These are phyloP conservation scores for Anas bernieri DNA, from an alignment of 2,797 vertebrate genomes.

Conservation along the genomic window DNA sequence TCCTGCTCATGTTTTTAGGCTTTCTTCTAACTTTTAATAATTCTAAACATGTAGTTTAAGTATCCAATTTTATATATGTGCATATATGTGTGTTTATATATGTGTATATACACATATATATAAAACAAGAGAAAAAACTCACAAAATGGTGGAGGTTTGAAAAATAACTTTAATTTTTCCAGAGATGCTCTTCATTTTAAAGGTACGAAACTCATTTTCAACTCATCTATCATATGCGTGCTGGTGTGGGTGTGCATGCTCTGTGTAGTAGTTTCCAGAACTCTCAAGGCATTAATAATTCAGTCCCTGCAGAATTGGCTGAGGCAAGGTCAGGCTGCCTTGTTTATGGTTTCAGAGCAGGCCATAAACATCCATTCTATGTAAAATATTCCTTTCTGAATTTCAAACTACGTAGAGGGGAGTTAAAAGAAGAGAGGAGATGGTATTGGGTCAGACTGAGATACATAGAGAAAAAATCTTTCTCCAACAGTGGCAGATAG, in stretches of 20 bases:
- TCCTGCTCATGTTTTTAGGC: accelerated
- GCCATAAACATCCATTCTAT: neutral
- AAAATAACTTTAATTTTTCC: neutral
- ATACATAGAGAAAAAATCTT: neutral
- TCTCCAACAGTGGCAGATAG: neutral
- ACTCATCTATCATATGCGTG: accelerated
- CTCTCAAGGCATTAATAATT: neutral
- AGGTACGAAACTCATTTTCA: neutral
- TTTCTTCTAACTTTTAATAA: neutral
- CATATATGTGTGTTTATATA: too few species aligned
- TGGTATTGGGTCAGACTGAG: neutral
- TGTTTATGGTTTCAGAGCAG: neutral
- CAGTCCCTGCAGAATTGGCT: neutral
- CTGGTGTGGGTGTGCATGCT: neutral
- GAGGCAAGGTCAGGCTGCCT: neutral
- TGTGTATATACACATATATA: accelerated
- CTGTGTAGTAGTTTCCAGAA: neutral
- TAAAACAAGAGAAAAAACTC: neutral
- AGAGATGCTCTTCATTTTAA: neutral
- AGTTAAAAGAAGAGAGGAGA: neutral
- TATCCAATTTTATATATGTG: neutral
- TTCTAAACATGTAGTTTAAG: neutral
- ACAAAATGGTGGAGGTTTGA: neutral
- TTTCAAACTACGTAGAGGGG: neutral
- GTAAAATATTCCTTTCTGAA: neutral